Percentiles rank a stretch among this genome's conserved stretches.
Evolutionary conservation across 2,797 vertebrate species (phyloP).

Genomic region (Pitangus sulphuratus): DNA sequence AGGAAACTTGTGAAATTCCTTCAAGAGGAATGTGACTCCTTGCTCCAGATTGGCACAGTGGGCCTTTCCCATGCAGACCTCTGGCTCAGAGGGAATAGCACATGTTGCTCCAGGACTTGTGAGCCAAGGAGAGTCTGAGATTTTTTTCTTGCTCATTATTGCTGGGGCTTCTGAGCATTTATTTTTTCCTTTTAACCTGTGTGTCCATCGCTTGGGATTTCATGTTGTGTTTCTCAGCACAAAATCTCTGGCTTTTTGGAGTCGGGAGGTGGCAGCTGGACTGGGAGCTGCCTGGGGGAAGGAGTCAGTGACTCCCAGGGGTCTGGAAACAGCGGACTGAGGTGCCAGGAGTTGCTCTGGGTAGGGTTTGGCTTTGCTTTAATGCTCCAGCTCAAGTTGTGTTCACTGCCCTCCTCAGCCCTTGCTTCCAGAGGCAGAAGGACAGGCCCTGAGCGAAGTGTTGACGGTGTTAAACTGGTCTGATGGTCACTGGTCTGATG

Average conservation of each 20-base stretch:
- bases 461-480: not conserved
- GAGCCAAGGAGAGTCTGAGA: not conserved
- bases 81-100: not conserved
- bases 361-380: not conserved
- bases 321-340: not conserved
- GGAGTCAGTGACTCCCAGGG: not conserved
- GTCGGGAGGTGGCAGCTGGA: not conserved
- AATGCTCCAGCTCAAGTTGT: not conserved
- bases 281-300: not conserved
- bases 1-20: not conserved
- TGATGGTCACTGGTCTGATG: not conserved
- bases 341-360: not conserved
- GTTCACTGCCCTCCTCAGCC: not conserved
- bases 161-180: not conserved
- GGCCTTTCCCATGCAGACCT: not conserved
- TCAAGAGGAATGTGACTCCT: not conserved
- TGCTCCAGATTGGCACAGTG: not conserved
- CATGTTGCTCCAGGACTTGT: fast-evolving
- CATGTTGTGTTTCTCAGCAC: not conserved
- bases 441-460: not conserved
- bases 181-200: not conserved
- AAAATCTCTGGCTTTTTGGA: not conserved
- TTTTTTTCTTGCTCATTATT: not conserved
- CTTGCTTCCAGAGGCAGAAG: not conserved
- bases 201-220: not conserved